Evolutionary conservation across 1,140 invertebrate genomes (phyloP), one percentile per base, ranked within the genome.

Genomic region (Trichonephila clavata): DNA sequence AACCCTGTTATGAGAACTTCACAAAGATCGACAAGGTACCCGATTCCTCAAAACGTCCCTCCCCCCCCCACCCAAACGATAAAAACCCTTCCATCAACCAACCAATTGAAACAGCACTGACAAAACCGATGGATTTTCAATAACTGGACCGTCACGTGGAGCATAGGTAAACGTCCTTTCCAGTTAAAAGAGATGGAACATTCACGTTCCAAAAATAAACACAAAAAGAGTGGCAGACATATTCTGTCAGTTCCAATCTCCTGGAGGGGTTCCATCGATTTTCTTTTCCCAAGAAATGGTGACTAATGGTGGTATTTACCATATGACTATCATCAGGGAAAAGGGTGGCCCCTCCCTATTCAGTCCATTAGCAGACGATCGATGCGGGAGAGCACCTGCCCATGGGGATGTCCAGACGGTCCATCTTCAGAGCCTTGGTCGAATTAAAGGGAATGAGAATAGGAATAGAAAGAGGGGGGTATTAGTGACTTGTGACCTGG

Each of bases 281-380:
- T 32, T 50, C 50, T 27, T 71, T 14, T 71, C 16, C 65, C 68
- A 71, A 71, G 68, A 71, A 71, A 71, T 32, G 68, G 68, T 71
- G 68, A 71, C 68, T 71, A 27, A 71, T 71, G 68, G 68, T 18
- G 13, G 24, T 71, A 71, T 71, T 71, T 71, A 71, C 68, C 68
- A 71, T 71, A 71, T 71, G 24, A 71, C 68, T 71, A 32, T 71
- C 68, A 71, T 71, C 68, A 5, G 68, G 24, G 61, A 21, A 63
- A 63, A 63, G 20, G 32, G 18, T 18, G 20, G 61, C 16, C 68
- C 68, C 24, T 71, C 68, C 68, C 68, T 24, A 8, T 24, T 27
- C n/a, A 32, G 24, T 71, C 68, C 68, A 71, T 71, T 71, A 71
- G 68, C 24, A 27, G 68, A 32, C 68, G 68, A 71, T 71, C 68